Conservation (phyloP, 2,888 invertebrate species). For the Aspidiotus rigidus region DNA sequence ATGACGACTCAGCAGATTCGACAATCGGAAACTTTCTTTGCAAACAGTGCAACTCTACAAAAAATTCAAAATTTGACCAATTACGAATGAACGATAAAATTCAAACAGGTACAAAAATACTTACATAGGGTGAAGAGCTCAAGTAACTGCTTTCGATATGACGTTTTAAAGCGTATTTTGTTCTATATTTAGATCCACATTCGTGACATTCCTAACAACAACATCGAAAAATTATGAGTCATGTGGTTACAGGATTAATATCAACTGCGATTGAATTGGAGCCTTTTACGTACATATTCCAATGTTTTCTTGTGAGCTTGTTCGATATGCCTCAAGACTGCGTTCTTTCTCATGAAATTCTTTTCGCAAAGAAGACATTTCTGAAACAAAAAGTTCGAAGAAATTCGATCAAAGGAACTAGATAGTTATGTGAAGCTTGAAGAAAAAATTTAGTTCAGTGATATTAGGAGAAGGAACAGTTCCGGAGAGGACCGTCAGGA, state of each 20-base stretch:
- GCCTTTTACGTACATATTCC: background rate
- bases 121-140: background rate
- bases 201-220: background rate
- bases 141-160: background rate
- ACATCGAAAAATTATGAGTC: background rate
- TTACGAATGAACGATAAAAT: background rate
- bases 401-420: too few species aligned
- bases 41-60: background rate
- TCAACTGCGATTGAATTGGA: background rate
- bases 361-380: background rate
- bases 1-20: background rate
- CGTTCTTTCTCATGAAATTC: background rate
- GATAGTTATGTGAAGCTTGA: too few species aligned
- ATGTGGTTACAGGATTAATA: background rate
- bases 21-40: background rate
- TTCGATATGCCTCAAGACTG: background rate
- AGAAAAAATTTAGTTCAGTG: too few species aligned
- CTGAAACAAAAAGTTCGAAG: too few species aligned
- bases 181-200: constrained; percentile 2
- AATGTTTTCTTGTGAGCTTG: background rate
- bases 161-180: background rate
- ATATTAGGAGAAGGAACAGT: too few species aligned
- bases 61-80: background rate
- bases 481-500: too few species aligned
- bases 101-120: background rate